Base-by-base conservation (phyloP, 2,797 vertebrate genomes). In the Rhabdophis nuchalis region DNA sequence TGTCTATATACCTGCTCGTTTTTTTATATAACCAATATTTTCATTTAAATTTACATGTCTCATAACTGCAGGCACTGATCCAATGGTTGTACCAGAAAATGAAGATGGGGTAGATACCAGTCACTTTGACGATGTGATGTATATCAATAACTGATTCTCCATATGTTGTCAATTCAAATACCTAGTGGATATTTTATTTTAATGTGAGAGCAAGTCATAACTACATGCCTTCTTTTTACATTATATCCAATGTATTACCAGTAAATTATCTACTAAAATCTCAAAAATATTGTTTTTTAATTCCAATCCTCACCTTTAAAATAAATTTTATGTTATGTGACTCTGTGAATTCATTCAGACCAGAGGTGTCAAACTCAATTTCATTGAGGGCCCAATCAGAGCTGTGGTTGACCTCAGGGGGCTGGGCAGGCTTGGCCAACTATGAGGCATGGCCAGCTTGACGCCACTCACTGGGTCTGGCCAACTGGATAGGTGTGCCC, bases 71-170 rank as follows among this genome's bases (percentile, higher is more conserved):
- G 61, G 25, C 29, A 7, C 20, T 56, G 77, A 93, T 86, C 93
- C 92, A 90, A 29, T 0, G 0, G 23, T 90, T 89, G 56, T 6
- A 5, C 87, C 5, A 1, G 86, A 56, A 93, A 93, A 57, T 1
- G 61, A 89, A 89, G 92, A 77, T 92, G 91, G 92, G 68, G 93
- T 95, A 1, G 0, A 0, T 0, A 36, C 72, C 46, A 25, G 94
- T 91, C 87, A 90, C 0, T 27, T 57, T 0, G 12, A 54, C 8
- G 90, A 94, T 57, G 95, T 96, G 0, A 2, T 32, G 14, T 96
- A 94, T 50, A 95, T 95, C 0, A 92, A 96, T 89, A 95, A 94
- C 27, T 96, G 93, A 36, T 93, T 87, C 87, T 13, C 90, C 56
- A 23, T 90, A 6, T 13, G 11, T 3, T 92, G 46, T 6, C 12